Percentiles rank a stretch among this genome's conserved stretches.
Conservation (phyloP, 2,888 invertebrate genomes). For the Girardia tigrina region DNA sequence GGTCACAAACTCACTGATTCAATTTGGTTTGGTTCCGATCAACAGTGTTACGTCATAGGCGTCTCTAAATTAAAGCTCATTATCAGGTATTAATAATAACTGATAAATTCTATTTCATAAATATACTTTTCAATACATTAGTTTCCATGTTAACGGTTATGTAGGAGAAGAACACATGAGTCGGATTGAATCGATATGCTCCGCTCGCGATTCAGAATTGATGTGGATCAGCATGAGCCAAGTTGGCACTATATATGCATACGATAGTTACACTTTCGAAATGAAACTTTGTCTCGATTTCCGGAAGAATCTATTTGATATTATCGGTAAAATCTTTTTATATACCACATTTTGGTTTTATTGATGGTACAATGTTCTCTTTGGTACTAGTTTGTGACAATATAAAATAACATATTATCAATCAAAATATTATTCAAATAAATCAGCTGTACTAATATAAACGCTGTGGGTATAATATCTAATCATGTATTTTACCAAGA, state of each 20-base stretch:
- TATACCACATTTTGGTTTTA: too few species aligned
- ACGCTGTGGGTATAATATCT: too few species aligned
- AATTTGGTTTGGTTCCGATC: slow-evolving; percentile 7
- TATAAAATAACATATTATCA: too few species aligned
- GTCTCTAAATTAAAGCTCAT: neutral
- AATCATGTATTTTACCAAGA: too few species aligned
- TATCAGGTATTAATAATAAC: neutral
- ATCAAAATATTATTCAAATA: too few species aligned
- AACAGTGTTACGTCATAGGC: neutral
- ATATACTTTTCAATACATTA: neutral
- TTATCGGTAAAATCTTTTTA: slow-evolving; percentile 9
- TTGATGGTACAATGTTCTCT: too few species aligned
- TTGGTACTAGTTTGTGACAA: too few species aligned
- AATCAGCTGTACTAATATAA: too few species aligned
- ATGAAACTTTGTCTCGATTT: slow-evolving; percentile 19
- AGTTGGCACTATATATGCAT: neutral
- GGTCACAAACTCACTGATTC: neutral
- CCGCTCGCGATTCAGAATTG: neutral
- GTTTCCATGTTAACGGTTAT: slow-evolving; percentile 12
- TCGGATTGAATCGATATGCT: neutral
- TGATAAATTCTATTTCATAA: neutral
- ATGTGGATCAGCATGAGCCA: slow-evolving; percentile 13
- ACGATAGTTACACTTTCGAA: neutral
- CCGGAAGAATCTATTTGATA: neutral
- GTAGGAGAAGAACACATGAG: neutral